Evolutionary conservation across 2,797 vertebrate species (phyloP).

Genomic region (Emydoidea blandingii): DNA sequence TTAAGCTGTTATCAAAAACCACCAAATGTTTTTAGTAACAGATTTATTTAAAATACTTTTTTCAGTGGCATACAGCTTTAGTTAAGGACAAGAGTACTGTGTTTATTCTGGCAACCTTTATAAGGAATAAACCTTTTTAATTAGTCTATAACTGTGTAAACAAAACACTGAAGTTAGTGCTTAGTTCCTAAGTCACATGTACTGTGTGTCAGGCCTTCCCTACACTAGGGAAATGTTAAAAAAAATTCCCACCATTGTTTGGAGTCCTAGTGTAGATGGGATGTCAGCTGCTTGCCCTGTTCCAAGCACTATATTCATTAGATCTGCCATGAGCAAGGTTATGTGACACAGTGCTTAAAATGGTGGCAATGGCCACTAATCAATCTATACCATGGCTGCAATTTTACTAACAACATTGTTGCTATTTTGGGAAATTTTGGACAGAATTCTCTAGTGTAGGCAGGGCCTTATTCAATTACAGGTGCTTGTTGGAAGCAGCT

Average conservation of each 20-base stretch:
- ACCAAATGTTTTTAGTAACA: neutral
- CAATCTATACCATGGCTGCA: too few relatives aligned
- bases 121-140: conserved; percentile 58
- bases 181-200: neutral
- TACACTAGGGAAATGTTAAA: accelerated
- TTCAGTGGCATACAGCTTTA: conserved; percentile 20
- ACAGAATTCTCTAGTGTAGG: neutral
- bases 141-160: conserved; percentile 35
- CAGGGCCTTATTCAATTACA: neutral
- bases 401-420: neutral
- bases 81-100: conserved; percentile 52
- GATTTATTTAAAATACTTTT: conserved; percentile 34
- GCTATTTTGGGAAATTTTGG: neutral
- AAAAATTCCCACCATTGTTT: accelerated
- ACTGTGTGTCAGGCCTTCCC: neutral
- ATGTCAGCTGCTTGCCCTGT: accelerated
- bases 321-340: neutral
- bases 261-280: neutral
- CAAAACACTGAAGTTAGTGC: neutral
- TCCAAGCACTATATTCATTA: accelerated
- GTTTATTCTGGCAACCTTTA: conserved; percentile 61
- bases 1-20: conserved; percentile 7
- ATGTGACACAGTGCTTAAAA: accelerated
- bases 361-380: accelerated
- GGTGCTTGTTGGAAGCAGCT: neutral